Conservation (phyloP, 1,140 invertebrate species). For the Drosophila oshimai region DNA sequence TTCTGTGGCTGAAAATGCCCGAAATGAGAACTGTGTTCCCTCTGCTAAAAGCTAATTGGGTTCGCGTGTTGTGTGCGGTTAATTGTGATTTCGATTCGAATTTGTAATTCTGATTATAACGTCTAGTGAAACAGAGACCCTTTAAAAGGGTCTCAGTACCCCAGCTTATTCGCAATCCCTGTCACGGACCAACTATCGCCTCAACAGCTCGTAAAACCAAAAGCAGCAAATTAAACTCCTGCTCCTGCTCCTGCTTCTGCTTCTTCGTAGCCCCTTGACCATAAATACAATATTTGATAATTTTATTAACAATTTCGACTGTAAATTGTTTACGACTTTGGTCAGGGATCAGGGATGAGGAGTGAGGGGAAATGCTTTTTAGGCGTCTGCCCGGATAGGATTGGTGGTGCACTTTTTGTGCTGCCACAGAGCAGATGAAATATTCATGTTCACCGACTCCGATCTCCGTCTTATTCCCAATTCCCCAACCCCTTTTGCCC, state of each 20-base stretch:
- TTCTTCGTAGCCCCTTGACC: conserved; percentile 44
- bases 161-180: conserved; percentile 21
- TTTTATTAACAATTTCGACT: conserved; percentile 78
- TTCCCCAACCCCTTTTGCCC: conserved; percentile 8
- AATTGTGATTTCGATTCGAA: conserved; percentile 49
- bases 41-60: conserved; percentile 47
- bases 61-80: conserved; percentile 42
- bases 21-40: conserved; percentile 28
- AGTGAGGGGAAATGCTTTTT: conserved; percentile 33
- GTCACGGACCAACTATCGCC: conserved; percentile 56
- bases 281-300: conserved; percentile 81
- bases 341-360: neutral
- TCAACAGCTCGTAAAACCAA: conserved; percentile 77
- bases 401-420: conserved; percentile 49
- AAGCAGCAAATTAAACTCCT: conserved; percentile 75
- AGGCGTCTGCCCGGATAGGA: conserved; percentile 54
- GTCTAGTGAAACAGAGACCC: no score
- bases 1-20: conserved; percentile 61
- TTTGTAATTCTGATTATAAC: conserved; percentile 43
- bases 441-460: conserved; percentile 59
- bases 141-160: neutral
- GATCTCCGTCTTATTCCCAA: conserved; percentile 12
- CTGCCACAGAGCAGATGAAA: conserved; percentile 56
- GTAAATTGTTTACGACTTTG: conserved; percentile 75
- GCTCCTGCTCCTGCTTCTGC: neutral